phyloP scores from a whole-genome alignment of 2,797 vertebrate genomes.

The Gallinago stenura region DNA sequence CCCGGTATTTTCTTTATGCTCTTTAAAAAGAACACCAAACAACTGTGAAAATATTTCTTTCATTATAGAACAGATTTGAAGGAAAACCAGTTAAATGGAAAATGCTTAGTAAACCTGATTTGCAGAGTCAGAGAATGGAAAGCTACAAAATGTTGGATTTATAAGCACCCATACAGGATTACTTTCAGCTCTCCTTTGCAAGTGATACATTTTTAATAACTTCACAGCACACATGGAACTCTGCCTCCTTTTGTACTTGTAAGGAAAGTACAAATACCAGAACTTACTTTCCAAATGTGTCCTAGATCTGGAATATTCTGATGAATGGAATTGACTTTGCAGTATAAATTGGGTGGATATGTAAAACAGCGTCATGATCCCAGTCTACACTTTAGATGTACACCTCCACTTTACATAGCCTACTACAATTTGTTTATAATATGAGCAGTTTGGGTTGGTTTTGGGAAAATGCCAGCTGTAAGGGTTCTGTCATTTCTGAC shows the following conservation, averaged over 20 bases:
- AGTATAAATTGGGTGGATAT: neutral
- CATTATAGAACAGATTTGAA: neutral
- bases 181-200: constrained; percentile 2
- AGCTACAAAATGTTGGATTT: neutral
- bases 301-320: neutral
- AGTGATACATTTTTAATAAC: constrained; percentile 5
- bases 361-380: neutral
- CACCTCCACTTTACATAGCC: neutral
- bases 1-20: neutral
- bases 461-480: neutral
- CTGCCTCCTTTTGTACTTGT: neutral
- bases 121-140: neutral
- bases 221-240: neutral
- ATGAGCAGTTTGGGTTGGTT: fast-evolving
- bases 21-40: neutral
- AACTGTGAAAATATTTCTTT: neutral
- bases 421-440: neutral
- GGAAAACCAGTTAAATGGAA: constrained; percentile 2
- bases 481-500: neutral
- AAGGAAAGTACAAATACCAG: neutral
- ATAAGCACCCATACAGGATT: neutral
- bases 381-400: neutral
- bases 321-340: neutral
- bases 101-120: neutral
- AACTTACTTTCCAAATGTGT: neutral